Conservation (phyloP, 2,888 invertebrate species). For the Dicyrtomina minuta region DNA sequence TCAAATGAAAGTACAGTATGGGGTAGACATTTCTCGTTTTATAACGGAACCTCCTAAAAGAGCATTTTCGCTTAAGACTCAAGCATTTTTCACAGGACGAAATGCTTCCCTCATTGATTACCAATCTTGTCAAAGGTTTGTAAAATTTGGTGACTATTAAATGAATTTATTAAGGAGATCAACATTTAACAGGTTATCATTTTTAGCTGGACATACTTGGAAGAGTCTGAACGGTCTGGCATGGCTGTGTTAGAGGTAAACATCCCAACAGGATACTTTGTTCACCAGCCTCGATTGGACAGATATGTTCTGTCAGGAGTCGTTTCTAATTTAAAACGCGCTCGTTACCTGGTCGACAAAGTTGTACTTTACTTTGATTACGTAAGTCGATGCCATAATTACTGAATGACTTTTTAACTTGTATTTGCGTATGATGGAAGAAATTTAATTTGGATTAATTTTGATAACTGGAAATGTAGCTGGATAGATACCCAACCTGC, state of each 20-base stretch:
- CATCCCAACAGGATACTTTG: conserved; percentile 86
- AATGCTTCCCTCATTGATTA: conserved; percentile 92
- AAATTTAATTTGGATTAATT: no score
- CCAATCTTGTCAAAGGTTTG: conserved; percentile 78
- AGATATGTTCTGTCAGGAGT: conserved; percentile 76
- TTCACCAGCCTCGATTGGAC: conserved; percentile 86
- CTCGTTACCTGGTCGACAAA: conserved; percentile 77
- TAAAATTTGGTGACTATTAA: conserved; percentile 39
- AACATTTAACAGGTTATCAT: background rate
- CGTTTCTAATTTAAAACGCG: conserved; percentile 80
- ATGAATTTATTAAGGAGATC: background rate
- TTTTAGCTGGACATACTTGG: conserved; percentile 72
- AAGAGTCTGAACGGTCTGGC: conserved; percentile 81
- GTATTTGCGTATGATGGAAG: background rate
- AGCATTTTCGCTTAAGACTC: conserved; percentile 76
- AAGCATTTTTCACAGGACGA: conserved; percentile 77
- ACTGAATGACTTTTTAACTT: conserved; percentile 10
- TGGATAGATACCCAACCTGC: conserved; percentile 81
- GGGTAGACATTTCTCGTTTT: conserved; percentile 80
- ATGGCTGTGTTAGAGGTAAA: conserved; percentile 83
- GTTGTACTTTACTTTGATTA: conserved; percentile 91
- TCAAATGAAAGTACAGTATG: conserved; percentile 90
- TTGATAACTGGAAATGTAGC: no score
- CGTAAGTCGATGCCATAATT: conserved; percentile 73
- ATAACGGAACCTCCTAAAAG: conserved; percentile 78